Base-by-base conservation (phyloP, 2,113 vertebrate species). In the Delphinus delphis region DNA sequence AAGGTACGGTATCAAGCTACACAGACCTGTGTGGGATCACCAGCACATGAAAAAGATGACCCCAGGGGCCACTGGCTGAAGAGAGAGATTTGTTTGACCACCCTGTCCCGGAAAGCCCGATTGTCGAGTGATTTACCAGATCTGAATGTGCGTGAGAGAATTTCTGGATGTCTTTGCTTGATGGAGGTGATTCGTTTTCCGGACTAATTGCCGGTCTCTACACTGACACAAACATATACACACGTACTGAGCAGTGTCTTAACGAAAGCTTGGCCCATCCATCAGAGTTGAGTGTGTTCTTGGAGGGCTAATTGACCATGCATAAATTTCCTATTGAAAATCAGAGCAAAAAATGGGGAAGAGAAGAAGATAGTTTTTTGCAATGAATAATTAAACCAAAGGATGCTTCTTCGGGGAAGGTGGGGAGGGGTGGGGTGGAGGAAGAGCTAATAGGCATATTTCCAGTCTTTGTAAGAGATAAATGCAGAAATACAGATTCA, bases 281-380 rank as follows among this genome's bases (percentile, higher is more conserved):
- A 38, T 93, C 94, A 96, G 23, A 90, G 55, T 41, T 21, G 73
- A 79, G 82, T 4, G 0, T 86, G 87, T 58, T 89, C 93, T 82
- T 92, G 67, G 60, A 95, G 87, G 62, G 38, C 67, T 97, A 97
- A 97, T 74, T 81, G 90, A 97, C 93, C 25, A 0, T 44, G 80
- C 55, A 58, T 63, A 73, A 73, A 89, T 95, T 96, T 96, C 60
- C 76, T 84, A 47, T 76, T 84, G 91, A 96, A 96, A 97, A 90
- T 90, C 44, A 83, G 1, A 80, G 80, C 50, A 88, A 79, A 96
- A 79, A 25, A 38, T 38, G 17, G 36, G 73, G 68, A 96, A 10
- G 58, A 36, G 38, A 74, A 82, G 55, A 87, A 28, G 15, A 62
- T 13, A 15, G 55, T 36, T 76, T 76, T 85, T 71, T 77, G 44